These are phyloP conservation scores for Branchinecta lynchi DNA, from an alignment of 1,140 invertebrate genomes.

Conservation along the genomic window DNA sequence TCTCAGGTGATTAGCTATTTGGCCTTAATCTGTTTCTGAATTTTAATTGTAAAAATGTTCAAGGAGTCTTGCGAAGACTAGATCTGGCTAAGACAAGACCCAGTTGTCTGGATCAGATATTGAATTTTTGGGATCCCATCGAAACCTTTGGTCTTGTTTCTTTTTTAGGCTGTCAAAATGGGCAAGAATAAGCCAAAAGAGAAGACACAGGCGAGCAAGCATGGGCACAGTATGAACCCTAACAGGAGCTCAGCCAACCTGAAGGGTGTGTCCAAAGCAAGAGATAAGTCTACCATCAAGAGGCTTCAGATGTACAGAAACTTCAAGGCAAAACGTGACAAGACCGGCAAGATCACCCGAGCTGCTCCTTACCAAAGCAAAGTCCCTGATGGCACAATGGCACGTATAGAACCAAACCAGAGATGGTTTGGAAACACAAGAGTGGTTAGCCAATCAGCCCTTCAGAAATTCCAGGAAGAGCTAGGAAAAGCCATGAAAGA, in stretches of 20 bases:
- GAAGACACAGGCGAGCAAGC: neutral
- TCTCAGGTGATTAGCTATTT: too few relatives aligned
- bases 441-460: conserved; percentile 71
- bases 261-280: conserved; percentile 65
- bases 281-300: conserved; percentile 86
- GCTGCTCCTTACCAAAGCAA: conserved; percentile 88
- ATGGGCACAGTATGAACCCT: conserved; percentile 71
- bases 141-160: too few relatives aligned
- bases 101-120: too few relatives aligned
- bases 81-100: too few relatives aligned
- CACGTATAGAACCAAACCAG: conserved; percentile 88
- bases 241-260: conserved; percentile 54
- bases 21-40: too few relatives aligned
- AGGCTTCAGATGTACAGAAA: conserved; percentile 94
- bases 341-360: conserved; percentile 74
- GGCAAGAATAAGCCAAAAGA: neutral
- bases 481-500: conserved; percentile 84
- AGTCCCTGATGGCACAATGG: conserved; percentile 71
- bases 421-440: conserved; percentile 95
- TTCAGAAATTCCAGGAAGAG: conserved; percentile 95
- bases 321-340: conserved; percentile 84
- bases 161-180: neutral
- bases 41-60: too few relatives aligned
- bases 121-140: too few relatives aligned
- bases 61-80: too few relatives aligned